phyloP scores from a whole-genome alignment of 2,797 vertebrate genomes.

The Anomalospiza imberbis region DNA sequence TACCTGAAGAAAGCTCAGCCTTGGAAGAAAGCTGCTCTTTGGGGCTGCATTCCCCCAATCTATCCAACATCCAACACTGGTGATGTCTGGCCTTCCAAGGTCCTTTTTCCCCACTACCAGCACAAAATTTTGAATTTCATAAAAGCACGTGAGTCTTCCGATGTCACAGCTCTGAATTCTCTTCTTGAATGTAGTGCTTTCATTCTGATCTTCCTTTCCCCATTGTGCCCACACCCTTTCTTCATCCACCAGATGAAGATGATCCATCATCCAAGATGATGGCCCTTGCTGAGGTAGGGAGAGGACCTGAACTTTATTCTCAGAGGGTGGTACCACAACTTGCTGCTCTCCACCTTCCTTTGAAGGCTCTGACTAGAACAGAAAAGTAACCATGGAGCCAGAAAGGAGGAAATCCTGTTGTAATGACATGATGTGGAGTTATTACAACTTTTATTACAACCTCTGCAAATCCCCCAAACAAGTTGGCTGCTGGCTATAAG shows the following conservation, averaged over 20 bases:
- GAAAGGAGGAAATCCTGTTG: neutral
- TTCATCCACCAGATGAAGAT: neutral
- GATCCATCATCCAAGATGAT: neutral
- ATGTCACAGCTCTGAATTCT: neutral
- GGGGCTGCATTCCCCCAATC: neutral
- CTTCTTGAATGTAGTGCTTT: neutral
- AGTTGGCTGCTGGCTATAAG: neutral
- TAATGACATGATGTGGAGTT: neutral
- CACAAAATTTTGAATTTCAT: neutral
- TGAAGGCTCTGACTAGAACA: neutral
- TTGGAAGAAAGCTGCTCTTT: neutral
- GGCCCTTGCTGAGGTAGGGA: neutral
- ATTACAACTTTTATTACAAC: neutral
- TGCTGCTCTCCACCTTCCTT: neutral
- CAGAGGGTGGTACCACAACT: neutral
- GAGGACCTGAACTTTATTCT: neutral
- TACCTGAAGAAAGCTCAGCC: neutral
- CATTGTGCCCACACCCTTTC: neutral
- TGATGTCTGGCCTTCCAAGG: neutral
- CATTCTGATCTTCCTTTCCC: neutral
- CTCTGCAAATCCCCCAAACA: neutral
- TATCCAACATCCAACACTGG: neutral
- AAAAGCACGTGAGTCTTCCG: accelerated
- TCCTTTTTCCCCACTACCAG: neutral
- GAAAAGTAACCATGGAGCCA: neutral